Evolutionary conservation across 2,888 invertebrate genomes (phyloP).

Genomic region (Dorcus parallelipipedus): DNA sequence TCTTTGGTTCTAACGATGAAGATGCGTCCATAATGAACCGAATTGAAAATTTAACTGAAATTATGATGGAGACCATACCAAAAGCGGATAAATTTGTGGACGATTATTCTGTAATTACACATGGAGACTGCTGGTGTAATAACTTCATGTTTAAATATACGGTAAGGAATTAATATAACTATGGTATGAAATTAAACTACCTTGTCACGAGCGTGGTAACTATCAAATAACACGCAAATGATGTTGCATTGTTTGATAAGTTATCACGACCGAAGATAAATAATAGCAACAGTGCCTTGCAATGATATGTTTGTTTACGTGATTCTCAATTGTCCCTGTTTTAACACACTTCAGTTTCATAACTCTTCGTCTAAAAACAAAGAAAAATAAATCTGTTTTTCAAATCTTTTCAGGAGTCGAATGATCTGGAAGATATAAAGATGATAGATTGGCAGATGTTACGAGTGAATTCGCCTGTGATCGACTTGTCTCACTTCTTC

Average conservation of each 20-base stretch:
- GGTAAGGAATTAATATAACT: background rate
- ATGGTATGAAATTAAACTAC: too few species aligned
- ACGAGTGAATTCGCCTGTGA: constrained; percentile 26
- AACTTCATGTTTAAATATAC: constrained; percentile 21
- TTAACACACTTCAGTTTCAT: background rate
- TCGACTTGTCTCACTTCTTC: constrained; percentile 38
- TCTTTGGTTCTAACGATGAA: background rate
- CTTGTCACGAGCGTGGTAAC: too few species aligned
- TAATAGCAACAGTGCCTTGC: background rate
- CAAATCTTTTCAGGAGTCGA: constrained; percentile 7
- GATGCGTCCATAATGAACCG: background rate
- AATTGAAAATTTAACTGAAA: background rate
- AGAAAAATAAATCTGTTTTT: background rate
- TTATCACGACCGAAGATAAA: background rate
- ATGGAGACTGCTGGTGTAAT: constrained; percentile 21
- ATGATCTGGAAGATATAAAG: constrained; percentile 7
- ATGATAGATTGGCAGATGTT: constrained; percentile 22
- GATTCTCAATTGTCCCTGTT: too few species aligned
- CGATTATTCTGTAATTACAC: constrained; percentile 5
- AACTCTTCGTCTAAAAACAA: background rate
- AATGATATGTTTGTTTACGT: too few species aligned
- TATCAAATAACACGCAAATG: too few species aligned
- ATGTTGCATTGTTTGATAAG: too few species aligned
- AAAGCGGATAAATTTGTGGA: constrained; percentile 1
- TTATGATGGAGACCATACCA: background rate